Conservation (phyloP, 2,797 vertebrate species). For the Gephyroberyx darwinii region DNA sequence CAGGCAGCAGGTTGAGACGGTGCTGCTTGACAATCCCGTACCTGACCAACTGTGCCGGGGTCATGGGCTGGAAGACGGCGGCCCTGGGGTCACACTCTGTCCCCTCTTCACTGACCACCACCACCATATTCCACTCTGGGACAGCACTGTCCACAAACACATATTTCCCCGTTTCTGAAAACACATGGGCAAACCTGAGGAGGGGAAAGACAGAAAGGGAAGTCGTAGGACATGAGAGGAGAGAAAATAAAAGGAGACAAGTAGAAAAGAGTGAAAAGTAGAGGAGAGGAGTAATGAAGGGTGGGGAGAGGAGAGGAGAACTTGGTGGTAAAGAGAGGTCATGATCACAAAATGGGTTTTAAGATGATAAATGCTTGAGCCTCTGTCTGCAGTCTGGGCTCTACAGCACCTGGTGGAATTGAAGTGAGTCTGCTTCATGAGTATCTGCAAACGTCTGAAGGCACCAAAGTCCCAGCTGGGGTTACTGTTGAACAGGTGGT, state of each 20-base stretch:
- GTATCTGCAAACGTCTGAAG: slow-evolving; percentile 86
- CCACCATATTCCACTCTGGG: slow-evolving; percentile 83
- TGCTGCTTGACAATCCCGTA: slow-evolving; percentile 81
- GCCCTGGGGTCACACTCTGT: slow-evolving; percentile 78
- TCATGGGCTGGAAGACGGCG: slow-evolving; percentile 86
- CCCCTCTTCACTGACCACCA: slow-evolving; percentile 84
- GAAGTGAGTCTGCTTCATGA: slow-evolving; percentile 87
- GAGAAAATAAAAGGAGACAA: neutral
- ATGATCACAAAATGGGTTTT: neutral
- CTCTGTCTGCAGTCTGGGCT: neutral
- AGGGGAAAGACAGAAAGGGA: too few species aligned
- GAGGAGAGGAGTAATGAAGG: neutral
- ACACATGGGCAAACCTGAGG: slow-evolving; percentile 91
- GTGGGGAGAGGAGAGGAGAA: neutral
- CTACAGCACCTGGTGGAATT: slow-evolving; percentile 84
- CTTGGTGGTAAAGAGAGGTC: neutral
- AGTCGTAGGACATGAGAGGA: neutral
- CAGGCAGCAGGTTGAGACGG: slow-evolving; percentile 84
- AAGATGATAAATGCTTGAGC: neutral
- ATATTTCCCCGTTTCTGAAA: slow-evolving; percentile 88
- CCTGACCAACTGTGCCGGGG: slow-evolving; percentile 86
- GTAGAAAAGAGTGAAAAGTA: neutral
- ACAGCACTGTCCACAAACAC: slow-evolving; percentile 86
- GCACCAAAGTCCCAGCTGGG: slow-evolving; percentile 91
- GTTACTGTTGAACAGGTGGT: slow-evolving; percentile 93